A percentile compares a stretch with the other conserved stretches of the same genome.
Conservation (phyloP, 2,797 vertebrate genomes). For the Yasuhikotakia modesta region DNA sequence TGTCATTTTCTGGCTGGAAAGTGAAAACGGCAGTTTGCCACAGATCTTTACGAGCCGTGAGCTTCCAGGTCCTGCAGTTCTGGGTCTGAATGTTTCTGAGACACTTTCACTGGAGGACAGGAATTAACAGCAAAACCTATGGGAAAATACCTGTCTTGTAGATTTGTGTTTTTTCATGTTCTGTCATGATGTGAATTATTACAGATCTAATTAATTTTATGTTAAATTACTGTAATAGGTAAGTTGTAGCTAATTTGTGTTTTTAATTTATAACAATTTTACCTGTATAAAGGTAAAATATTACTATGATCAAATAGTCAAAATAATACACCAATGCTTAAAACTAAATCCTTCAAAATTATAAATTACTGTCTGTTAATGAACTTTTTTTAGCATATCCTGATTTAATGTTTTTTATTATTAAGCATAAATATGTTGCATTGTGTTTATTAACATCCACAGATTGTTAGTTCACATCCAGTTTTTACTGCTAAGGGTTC, state of each 20-base stretch:
- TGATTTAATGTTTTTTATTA: slow-evolving; percentile 15
- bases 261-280: background rate
- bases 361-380: background rate
- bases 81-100: slow-evolving; percentile 28
- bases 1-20: slow-evolving; percentile 69
- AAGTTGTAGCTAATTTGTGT: no score
- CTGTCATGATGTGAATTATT: no score
- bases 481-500: slow-evolving; percentile 25
- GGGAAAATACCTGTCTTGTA: no score
- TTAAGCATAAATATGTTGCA: background rate
- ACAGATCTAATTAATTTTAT: no score
- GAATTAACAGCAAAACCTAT: no score
- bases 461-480: slow-evolving; percentile 18
- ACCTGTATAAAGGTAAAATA: background rate
- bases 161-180: no score
- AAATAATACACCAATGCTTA: background rate
- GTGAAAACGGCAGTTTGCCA: slow-evolving; percentile 76
- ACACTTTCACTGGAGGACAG: no score
- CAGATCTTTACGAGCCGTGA: slow-evolving; percentile 77
- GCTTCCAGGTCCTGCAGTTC: slow-evolving; percentile 70
- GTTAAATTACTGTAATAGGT: no score
- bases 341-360: background rate
- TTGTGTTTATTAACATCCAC: background rate
- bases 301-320: background rate
- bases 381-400: background rate